Conservation (phyloP, 1,140 invertebrate genomes). For the Dendrolimus punctatus region DNA sequence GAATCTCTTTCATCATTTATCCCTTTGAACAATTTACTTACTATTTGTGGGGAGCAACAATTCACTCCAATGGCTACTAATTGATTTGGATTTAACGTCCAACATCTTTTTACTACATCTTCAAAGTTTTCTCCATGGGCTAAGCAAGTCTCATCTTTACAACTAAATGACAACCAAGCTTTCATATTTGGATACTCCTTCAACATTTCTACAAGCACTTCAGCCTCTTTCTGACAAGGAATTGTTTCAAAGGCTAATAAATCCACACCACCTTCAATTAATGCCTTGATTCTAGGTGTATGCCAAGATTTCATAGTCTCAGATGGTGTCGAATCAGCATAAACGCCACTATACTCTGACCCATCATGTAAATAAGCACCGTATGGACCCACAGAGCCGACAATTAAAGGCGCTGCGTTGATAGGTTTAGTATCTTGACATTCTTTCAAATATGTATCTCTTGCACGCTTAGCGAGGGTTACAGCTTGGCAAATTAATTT, state of each 20-base stretch:
- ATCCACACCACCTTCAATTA: conserved; percentile 85
- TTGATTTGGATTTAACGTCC: conserved; percentile 76
- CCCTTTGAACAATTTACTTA: conserved; percentile 73
- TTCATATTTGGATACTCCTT: conserved; percentile 79
- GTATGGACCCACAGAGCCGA: conserved; percentile 92
- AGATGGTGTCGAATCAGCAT: conserved; percentile 77
- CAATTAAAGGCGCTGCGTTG: conserved; percentile 70
- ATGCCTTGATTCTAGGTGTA: conserved; percentile 79
- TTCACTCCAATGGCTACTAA: conserved; percentile 89
- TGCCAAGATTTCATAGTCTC: conserved; percentile 84
- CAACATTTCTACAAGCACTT: conserved; percentile 82
- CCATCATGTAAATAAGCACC: conserved; percentile 89
- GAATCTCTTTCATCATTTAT: conserved; percentile 68
- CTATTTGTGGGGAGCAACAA: conserved; percentile 77
- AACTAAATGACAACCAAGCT: conserved; percentile 89
- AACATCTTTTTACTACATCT: conserved; percentile 74
- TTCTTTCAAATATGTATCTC: conserved; percentile 72
- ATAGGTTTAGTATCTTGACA: conserved; percentile 25
- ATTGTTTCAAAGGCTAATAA: conserved; percentile 92
- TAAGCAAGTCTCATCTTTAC: conserved; percentile 73
- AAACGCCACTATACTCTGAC: conserved; percentile 91
- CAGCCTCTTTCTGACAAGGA: conserved; percentile 85
- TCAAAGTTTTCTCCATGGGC: conserved; percentile 84
- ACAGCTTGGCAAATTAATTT: conserved; percentile 81
- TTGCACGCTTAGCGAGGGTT: conserved; percentile 75